phyloP scores from a whole-genome alignment of 2,113 vertebrate genomes.

The Corythoichthys intestinalis region DNA sequence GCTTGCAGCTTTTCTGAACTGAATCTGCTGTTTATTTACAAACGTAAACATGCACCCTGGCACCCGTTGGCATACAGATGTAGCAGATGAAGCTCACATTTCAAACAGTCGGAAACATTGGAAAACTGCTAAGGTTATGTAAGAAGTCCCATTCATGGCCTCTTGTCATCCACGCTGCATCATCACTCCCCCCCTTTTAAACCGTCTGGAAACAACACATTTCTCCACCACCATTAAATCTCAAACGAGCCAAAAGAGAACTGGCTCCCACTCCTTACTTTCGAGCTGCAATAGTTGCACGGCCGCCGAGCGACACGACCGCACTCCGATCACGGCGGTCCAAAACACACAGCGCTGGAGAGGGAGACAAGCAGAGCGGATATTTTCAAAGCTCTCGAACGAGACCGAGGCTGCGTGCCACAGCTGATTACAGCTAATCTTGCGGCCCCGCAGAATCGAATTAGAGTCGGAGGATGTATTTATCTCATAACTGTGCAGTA shows the following conservation, averaged over 20 bases:
- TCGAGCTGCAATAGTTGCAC: constrained; percentile 62
- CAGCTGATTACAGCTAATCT: constrained; percentile 48
- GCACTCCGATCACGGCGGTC: constrained; percentile 39
- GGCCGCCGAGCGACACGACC: constrained; percentile 43
- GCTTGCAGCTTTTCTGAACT: not conserved
- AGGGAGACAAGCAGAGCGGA: constrained; percentile 9
- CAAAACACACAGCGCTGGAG: constrained; percentile 47
- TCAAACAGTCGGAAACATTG: constrained; percentile 51
- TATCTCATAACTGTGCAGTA: constrained; percentile 50
- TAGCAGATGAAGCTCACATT: constrained; percentile 26
- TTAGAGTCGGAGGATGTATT: constrained; percentile 41
- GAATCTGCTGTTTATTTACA: constrained; percentile 1
- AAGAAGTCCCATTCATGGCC: constrained; percentile 66
- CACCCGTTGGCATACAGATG: not conserved
- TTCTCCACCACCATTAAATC: constrained; percentile 64
- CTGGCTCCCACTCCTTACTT: constrained; percentile 46
- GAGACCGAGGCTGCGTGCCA: constrained; percentile 15
- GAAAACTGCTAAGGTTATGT: constrained; percentile 66
- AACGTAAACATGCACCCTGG: constrained; percentile 10
- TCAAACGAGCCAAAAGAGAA: constrained; percentile 57
- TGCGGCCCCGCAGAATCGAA: constrained; percentile 52
- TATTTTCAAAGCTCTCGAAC: constrained; percentile 4
- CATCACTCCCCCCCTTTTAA: constrained; percentile 64
- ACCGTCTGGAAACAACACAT: constrained; percentile 69
- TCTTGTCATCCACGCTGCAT: constrained; percentile 62